These are phyloP conservation scores for Synergus japonicus DNA, from an alignment of 2,888 invertebrate species.

Conservation along the genomic window DNA sequence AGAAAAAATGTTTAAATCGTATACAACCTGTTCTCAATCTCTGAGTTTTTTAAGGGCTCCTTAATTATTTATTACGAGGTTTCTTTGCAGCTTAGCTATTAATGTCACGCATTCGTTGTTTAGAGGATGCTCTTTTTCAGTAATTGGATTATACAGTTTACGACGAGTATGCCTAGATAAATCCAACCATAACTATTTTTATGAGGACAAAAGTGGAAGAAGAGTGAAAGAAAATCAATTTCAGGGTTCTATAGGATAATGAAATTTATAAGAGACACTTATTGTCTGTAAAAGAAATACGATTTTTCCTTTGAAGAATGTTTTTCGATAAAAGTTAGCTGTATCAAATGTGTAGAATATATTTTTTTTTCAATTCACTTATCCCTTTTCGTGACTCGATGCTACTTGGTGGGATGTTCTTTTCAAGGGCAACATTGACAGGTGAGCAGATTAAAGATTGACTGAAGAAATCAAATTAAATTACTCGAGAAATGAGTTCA, in stretches of 20 bases:
- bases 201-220: constrained; percentile 3
- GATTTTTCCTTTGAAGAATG: not conserved
- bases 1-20: no score
- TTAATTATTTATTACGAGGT: not conserved
- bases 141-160: constrained; percentile 19
- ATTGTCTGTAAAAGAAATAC: not conserved
- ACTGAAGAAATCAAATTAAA: no score
- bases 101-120: not conserved
- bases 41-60: not conserved
- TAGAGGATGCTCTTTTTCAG: not conserved
- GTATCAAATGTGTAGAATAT: not conserved
- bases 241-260: constrained; percentile 10
- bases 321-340: not conserved
- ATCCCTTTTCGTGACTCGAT: no score
- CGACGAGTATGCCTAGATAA: not conserved
- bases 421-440: no score
- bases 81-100: not conserved
- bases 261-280: constrained; percentile 25
- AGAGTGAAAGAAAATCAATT: constrained; percentile 28
- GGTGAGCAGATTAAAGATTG: no score
- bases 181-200: constrained; percentile 1
- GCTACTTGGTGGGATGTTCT: no score
- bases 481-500: no score
- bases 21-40: no score
- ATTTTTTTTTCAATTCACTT: not conserved